phyloP scores from a whole-genome alignment of 2,797 vertebrate genomes.

The Trichosurus vulpecula region DNA sequence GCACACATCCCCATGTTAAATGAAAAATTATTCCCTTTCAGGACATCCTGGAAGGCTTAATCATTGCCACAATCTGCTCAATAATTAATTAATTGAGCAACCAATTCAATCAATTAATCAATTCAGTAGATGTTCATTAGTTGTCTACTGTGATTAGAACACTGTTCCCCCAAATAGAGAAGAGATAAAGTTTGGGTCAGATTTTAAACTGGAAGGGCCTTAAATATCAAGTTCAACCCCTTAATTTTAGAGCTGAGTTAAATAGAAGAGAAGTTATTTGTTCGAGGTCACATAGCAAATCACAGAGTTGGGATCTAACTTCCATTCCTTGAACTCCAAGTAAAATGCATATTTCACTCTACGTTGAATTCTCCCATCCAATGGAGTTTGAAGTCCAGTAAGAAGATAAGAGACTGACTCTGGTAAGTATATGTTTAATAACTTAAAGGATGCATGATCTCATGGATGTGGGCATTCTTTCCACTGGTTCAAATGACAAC shows the following conservation, averaged over 20 bases:
- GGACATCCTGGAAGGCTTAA: not conserved
- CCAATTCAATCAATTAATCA: not conserved
- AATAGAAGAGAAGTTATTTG: not conserved
- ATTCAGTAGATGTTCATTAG: not conserved
- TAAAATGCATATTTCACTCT: not conserved
- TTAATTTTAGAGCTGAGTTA: not conserved
- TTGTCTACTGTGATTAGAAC: not conserved
- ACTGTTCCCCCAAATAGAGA: not conserved
- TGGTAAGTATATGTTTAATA: not conserved
- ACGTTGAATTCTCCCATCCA: not conserved
- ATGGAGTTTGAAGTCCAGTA: not conserved
- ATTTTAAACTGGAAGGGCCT: not conserved
- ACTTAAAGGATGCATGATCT: not conserved
- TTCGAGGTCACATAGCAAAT: not conserved
- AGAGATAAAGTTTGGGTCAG: not conserved
- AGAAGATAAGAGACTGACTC: not conserved
- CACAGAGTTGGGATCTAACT: not conserved
- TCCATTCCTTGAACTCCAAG: not conserved
- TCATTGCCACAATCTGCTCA: not conserved
- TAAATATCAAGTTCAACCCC: not conserved
- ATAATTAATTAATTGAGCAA: not conserved
- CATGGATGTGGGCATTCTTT: not conserved
- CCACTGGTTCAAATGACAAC: not conserved
- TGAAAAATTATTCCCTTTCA: not conserved
- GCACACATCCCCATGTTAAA: not conserved